Conservation (phyloP, 1,140 invertebrate genomes). For the Micrasema minimum region DNA sequence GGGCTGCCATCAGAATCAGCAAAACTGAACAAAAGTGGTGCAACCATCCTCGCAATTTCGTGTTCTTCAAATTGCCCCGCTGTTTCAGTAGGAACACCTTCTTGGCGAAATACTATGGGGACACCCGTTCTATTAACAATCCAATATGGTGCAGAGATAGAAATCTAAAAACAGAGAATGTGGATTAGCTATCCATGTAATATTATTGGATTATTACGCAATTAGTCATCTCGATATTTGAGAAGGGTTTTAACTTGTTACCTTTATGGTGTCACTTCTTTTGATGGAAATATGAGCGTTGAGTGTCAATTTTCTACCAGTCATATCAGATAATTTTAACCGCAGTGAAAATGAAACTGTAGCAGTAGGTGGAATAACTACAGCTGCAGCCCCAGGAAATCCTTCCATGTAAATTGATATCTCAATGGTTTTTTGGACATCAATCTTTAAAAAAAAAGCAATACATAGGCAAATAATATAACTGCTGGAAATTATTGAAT, state of each 20-base stretch:
- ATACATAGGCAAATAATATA: not conserved
- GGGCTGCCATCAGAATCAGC: slow-evolving; percentile 85
- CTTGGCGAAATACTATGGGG: slow-evolving; percentile 93
- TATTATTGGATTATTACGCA: no score
- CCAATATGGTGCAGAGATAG: slow-evolving; percentile 91
- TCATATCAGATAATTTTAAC: slow-evolving; percentile 72
- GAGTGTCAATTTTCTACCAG: slow-evolving; percentile 79
- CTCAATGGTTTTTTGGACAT: slow-evolving; percentile 77
- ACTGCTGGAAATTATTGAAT: not conserved
- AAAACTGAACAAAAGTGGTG: slow-evolving; percentile 95
- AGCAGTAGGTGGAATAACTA: slow-evolving; percentile 65
- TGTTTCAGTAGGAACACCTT: slow-evolving; percentile 80
- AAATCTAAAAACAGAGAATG: slow-evolving; percentile 68
- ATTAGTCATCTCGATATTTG: no score
- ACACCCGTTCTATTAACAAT: slow-evolving; percentile 95
- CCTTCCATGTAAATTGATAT: slow-evolving; percentile 84
- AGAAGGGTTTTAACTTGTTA: slow-evolving; percentile 41
- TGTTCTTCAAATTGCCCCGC: slow-evolving; percentile 96
- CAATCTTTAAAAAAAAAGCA: slow-evolving; percentile 67
- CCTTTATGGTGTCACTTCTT: slow-evolving; percentile 67
- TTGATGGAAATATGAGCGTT: slow-evolving; percentile 70
- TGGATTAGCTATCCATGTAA: no score
- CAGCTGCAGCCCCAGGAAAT: slow-evolving; percentile 77
- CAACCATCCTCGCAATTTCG: slow-evolving; percentile 90
- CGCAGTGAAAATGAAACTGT: slow-evolving; percentile 61